A percentile compares a stretch with the other conserved stretches of the same genome.
phyloP scores from a whole-genome alignment of 2,113 vertebrate species.

The Nothobranchius kuhntae region DNA sequence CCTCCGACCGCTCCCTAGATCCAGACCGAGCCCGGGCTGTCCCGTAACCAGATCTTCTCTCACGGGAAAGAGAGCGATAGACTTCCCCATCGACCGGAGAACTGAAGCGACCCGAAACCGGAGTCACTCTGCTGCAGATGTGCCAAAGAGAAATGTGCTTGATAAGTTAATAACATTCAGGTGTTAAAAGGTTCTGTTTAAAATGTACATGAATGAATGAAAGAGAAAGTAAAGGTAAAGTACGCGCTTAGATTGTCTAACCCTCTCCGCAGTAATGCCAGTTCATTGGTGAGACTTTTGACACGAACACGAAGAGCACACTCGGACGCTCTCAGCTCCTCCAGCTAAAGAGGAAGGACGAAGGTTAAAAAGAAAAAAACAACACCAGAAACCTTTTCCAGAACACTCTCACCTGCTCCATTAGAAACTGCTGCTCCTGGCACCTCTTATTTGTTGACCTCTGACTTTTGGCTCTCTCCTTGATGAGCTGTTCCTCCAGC shows the following conservation, averaged over 20 bases:
- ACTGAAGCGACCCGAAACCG: conserved; percentile 44
- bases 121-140: conserved; percentile 72
- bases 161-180: not conserved
- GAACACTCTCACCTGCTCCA: conserved; percentile 80
- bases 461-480: conserved; percentile 82
- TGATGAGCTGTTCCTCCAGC: conserved; percentile 85
- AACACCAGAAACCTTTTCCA: not conserved
- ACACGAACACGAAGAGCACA: conserved; percentile 82
- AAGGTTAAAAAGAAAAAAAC: conserved; percentile 10
- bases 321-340: conserved; percentile 84
- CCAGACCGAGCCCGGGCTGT: conserved; percentile 73
- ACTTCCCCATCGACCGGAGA: conserved; percentile 61
- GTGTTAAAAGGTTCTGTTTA: not conserved
- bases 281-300: conserved; percentile 84
- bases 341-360: conserved; percentile 73
- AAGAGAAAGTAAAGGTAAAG: conserved; percentile 49
- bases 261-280: conserved; percentile 83
- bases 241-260: conserved; percentile 72
- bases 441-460: conserved; percentile 74
- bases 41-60: conserved; percentile 63
- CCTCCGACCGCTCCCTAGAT: conserved; percentile 76
- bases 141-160: not conserved
- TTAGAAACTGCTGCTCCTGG: conserved; percentile 82
- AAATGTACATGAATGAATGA: conserved; percentile 12
- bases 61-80: conserved; percentile 76